Conservation (phyloP, 2,797 vertebrate genomes). For the Sebastes kiyomatsui region DNA sequence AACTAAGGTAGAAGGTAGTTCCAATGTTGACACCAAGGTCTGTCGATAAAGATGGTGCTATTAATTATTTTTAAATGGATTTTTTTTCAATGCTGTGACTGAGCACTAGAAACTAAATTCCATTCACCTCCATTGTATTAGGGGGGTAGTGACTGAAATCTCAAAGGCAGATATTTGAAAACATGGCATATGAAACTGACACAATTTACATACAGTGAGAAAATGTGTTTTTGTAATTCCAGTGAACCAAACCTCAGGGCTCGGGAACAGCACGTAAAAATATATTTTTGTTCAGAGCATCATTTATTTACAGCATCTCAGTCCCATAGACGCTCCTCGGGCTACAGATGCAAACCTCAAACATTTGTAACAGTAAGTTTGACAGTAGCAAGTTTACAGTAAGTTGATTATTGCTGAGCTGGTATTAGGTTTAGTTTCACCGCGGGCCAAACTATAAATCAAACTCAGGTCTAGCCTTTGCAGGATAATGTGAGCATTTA, state of each 20-base stretch:
- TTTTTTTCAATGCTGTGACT: background rate
- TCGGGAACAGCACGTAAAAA: constrained; percentile 14
- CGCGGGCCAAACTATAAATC: constrained; percentile 68
- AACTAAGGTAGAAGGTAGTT: background rate
- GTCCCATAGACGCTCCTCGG: constrained; percentile 16
- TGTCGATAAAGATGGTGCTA: background rate
- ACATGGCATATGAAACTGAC: background rate
- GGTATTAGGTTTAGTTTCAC: constrained; percentile 70
- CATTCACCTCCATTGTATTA: background rate
- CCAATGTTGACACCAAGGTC: background rate
- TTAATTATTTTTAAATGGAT: background rate
- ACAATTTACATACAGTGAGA: background rate
- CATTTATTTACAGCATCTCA: constrained; percentile 41
- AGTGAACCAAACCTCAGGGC: background rate
- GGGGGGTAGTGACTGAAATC: background rate
- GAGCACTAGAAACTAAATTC: background rate
- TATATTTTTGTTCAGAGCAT: constrained; percentile 30
- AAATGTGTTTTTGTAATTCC: constrained; percentile 20
- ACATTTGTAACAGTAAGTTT: constrained; percentile 54
- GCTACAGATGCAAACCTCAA: constrained; percentile 42
- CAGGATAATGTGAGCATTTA: constrained; percentile 73
- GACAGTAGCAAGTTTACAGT: constrained; percentile 66
- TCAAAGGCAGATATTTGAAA: background rate
- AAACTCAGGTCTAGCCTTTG: constrained; percentile 55
- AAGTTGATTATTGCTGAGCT: constrained; percentile 76